Conservation (phyloP, 2,113 vertebrate species). For the Columba janthina region DNA sequence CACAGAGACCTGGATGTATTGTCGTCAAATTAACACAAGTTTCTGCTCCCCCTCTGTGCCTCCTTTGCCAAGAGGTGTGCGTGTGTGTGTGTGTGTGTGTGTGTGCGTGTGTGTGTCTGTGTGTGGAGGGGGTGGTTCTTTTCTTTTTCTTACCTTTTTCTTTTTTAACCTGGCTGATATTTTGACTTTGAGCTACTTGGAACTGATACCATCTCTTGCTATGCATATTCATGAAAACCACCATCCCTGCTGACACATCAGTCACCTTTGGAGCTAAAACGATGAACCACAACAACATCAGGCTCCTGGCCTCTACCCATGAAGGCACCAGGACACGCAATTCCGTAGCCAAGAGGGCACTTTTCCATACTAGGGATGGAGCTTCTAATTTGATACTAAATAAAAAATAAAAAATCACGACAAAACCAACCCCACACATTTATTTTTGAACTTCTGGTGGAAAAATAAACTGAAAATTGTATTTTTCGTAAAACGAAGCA, state of each 20-base stretch:
- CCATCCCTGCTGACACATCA: not conserved
- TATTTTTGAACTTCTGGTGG: rapidly evolving
- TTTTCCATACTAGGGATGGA: not conserved
- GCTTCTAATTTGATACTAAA: not conserved
- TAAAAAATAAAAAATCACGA: not conserved
- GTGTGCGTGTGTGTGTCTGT: no score
- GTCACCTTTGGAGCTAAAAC: not conserved
- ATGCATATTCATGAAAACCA: not conserved
- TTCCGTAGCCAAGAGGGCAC: not conserved
- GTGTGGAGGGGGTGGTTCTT: no score
- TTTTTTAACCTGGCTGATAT: not conserved
- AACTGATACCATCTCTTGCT: not conserved
- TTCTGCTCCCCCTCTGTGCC: no score
- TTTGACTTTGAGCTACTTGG: slow-evolving; percentile 1
- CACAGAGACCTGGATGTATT: no score
- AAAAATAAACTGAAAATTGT: not conserved
- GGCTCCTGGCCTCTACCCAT: not conserved
- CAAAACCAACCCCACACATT: not conserved
- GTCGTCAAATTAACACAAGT: no score
- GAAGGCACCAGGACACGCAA: not conserved
- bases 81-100: no score
- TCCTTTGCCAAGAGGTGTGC: no score
- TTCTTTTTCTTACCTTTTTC: no score
- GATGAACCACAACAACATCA: not conserved
- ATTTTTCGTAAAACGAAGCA: not conserved